These are phyloP conservation scores for Catonia carolina DNA, from an alignment of 2,888 invertebrate genomes.

Conservation along the genomic window DNA sequence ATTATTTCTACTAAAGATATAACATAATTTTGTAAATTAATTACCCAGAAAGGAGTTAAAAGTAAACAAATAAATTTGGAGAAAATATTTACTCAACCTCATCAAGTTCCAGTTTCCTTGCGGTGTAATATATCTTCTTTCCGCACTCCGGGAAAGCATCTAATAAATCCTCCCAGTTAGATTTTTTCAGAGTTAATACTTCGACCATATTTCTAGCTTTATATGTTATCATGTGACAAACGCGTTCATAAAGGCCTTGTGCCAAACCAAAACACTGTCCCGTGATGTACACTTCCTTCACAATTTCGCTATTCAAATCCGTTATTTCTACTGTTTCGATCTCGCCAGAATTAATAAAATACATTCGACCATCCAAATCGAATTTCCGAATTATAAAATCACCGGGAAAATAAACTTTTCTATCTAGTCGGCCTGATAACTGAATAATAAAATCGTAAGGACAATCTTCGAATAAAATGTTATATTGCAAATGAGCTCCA, in stretches of 20 bases:
- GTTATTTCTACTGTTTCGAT: not conserved
- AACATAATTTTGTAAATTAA: too few relatives aligned
- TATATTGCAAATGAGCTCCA: not conserved
- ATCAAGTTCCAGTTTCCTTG: too few relatives aligned
- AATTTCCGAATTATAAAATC: not conserved
- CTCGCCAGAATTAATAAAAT: not conserved
- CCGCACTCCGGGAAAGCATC: not conserved
- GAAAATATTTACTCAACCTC: too few relatives aligned
- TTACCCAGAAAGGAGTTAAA: too few relatives aligned
- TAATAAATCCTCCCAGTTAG: not conserved
- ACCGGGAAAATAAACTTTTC: conserved; percentile 2
- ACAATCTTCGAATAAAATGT: conserved; percentile 1
- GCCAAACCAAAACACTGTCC: conserved; percentile 1
- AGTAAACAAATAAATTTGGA: too few relatives aligned
- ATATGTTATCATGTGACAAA: not conserved
- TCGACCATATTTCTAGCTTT: conserved; percentile 2
- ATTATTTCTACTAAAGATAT: too few relatives aligned
- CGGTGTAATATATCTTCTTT: not conserved
- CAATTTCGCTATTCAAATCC: not conserved
- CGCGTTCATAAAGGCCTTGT: not conserved
- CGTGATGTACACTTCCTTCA: not conserved
- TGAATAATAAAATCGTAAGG: not conserved
- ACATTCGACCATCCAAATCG: not conserved
- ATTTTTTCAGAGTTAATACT: not conserved
- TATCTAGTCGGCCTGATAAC: not conserved